These are phyloP conservation scores for Agrochola lychnidis DNA, from an alignment of 2,888 invertebrate species.

Conservation along the genomic window DNA sequence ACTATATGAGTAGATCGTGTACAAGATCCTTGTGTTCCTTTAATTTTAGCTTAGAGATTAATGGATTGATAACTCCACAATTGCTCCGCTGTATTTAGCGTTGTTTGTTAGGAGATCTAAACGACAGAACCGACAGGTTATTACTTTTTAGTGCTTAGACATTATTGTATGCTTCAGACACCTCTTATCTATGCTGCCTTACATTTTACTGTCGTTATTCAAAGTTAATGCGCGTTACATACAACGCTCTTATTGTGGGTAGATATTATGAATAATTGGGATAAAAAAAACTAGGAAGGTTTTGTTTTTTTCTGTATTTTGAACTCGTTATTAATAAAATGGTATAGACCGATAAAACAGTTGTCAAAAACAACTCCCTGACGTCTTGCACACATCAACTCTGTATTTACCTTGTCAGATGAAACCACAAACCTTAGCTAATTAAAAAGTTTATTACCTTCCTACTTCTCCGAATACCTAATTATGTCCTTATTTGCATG, in stretches of 20 bases:
- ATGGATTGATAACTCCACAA: conserved; percentile 20
- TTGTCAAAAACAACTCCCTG: conserved; percentile 3
- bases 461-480: conserved; percentile 1
- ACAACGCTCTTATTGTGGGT: not conserved
- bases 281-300: not conserved
- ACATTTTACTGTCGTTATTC: conserved; percentile 6
- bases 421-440: conserved; percentile 5
- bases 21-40: conserved; percentile 23
- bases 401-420: conserved; percentile 13
- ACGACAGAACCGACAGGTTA: not conserved
- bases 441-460: conserved; percentile 10
- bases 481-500: not conserved
- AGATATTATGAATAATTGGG: not conserved
- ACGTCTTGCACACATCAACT: too few relatives aligned
- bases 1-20: conserved; percentile 1
- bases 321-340: conserved; percentile 5
- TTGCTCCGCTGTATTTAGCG: conserved; percentile 1
- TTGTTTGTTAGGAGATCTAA: conserved; percentile 5
- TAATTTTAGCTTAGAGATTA: conserved; percentile 20
- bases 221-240: not conserved
- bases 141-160: not conserved
- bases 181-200: conserved; percentile 14
- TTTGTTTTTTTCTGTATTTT: not conserved
- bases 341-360: not conserved
- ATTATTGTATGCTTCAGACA: not conserved